Evolutionary conservation across 2,113 vertebrate species (phyloP).

Genomic region (Plecturocebus donacophilus): DNA sequence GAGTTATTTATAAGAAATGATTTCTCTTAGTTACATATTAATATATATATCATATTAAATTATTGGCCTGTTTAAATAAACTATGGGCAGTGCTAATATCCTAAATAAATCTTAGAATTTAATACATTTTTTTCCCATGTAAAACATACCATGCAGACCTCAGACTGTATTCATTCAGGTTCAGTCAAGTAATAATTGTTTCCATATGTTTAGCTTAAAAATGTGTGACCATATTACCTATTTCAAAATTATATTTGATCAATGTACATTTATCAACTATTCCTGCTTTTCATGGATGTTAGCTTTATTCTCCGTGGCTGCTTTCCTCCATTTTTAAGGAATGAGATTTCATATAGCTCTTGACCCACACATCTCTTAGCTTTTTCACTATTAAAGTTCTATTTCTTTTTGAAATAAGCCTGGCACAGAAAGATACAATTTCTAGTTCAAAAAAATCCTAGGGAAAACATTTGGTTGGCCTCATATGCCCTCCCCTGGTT

Average conservation of each 20-base stretch:
- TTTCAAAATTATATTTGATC: background rate
- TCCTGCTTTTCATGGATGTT: background rate
- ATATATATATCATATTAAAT: background rate
- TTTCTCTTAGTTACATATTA: background rate
- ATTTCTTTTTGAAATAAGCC: background rate
- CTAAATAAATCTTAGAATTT: slow-evolving; percentile 15
- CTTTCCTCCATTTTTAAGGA: background rate
- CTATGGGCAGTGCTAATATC: background rate
- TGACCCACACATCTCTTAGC: background rate
- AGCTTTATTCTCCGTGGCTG: background rate
- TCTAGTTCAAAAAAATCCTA: background rate
- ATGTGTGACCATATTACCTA: background rate
- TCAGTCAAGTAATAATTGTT: background rate
- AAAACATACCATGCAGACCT: background rate
- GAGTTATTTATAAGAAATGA: background rate
- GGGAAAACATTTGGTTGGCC: background rate
- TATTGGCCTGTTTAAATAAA: background rate
- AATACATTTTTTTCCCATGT: background rate
- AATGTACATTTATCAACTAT: background rate
- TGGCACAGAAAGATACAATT: background rate
- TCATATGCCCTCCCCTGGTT: background rate
- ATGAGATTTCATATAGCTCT: background rate
- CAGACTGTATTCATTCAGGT: background rate
- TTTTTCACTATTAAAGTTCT: background rate
- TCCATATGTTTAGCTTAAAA: background rate